Percentiles rank a stretch among this genome's conserved stretches.
These are phyloP conservation scores for Melanotaenia parkinsoni DNA, from an alignment of 2,797 vertebrate species.

Conservation along the genomic window DNA sequence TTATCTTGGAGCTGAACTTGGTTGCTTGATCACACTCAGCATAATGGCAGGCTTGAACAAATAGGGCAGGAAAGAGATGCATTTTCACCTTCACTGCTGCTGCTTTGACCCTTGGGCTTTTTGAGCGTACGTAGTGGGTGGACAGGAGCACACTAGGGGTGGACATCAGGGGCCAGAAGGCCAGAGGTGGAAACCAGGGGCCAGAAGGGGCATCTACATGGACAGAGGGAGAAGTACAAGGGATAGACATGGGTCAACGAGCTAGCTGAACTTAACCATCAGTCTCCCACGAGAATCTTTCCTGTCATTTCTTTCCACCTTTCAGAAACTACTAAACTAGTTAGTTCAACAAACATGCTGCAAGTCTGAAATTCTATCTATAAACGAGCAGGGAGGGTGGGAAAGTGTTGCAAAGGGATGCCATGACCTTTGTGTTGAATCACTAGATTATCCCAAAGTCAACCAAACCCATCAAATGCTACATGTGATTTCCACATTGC, in stretches of 20 bases:
- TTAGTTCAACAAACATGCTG: conserved; percentile 66
- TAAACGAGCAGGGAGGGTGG: conserved; percentile 46
- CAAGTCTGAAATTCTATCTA: conserved; percentile 41
- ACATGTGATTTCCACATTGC: conserved; percentile 30
- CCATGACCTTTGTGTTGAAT: conserved; percentile 56
- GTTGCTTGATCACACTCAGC: conserved; percentile 74
- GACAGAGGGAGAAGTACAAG: conserved; percentile 65
- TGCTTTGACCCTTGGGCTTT: conserved; percentile 67
- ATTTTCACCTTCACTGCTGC: conserved; percentile 75
- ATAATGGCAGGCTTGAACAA: conserved; percentile 76
- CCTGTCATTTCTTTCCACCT: conserved; percentile 56
- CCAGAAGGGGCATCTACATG: conserved; percentile 54
- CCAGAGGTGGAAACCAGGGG: conserved; percentile 70
- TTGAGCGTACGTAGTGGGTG: conserved; percentile 70
- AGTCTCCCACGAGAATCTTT: conserved; percentile 74
- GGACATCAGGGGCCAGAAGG: conserved; percentile 67
- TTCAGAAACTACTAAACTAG: conserved; percentile 63
- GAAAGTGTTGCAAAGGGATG: conserved; percentile 50
- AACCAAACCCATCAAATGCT: conserved; percentile 29
- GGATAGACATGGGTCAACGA: conserved; percentile 78
- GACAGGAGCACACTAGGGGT: conserved; percentile 75
- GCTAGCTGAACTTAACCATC: conserved; percentile 81
- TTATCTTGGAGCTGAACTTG: conserved; percentile 84
- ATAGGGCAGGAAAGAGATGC: conserved; percentile 56
- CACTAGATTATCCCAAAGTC: conserved; percentile 61